These are phyloP conservation scores for Amblyopsis hoosieri DNA, from an alignment of 2,797 vertebrate genomes.

Conservation along the genomic window DNA sequence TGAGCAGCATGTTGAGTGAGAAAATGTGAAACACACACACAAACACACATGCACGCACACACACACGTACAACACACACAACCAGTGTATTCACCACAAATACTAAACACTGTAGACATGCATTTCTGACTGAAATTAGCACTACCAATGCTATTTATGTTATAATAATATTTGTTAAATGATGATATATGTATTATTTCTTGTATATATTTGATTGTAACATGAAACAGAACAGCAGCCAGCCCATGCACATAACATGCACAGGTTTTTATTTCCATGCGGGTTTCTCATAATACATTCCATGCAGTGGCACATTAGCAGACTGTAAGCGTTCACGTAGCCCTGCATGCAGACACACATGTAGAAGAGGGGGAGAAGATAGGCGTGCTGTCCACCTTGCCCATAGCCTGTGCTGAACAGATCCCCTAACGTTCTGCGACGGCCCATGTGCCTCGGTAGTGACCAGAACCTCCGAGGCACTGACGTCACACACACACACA, in stretches of 20 bases:
- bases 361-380: constrained; percentile 62
- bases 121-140: not conserved
- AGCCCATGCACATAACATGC: constrained; percentile 32
- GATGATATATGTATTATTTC: too few species aligned
- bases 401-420: constrained; percentile 93
- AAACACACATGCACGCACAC: not conserved
- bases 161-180: constrained; percentile 33
- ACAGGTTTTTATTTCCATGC: constrained; percentile 24
- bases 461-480: constrained; percentile 97
- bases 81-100: constrained; percentile 35
- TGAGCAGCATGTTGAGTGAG: constrained; percentile 54
- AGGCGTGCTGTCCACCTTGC: constrained; percentile 90
- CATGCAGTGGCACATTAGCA: constrained; percentile 35
- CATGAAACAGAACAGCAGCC: constrained; percentile 1
- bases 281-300: constrained; percentile 43
- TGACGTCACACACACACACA: constrained; percentile 77
- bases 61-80: constrained; percentile 50
- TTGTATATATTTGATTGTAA: not conserved
- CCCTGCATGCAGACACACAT: constrained; percentile 29
- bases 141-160: not conserved
- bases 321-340: constrained; percentile 27
- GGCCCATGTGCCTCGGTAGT: constrained; percentile 91
- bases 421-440: constrained; percentile 96
- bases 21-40: constrained; percentile 37
- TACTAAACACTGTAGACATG: constrained; percentile 19